Evolutionary conservation across 2,113 vertebrate species (phyloP).

Genomic region (Oryzias woworae): DNA sequence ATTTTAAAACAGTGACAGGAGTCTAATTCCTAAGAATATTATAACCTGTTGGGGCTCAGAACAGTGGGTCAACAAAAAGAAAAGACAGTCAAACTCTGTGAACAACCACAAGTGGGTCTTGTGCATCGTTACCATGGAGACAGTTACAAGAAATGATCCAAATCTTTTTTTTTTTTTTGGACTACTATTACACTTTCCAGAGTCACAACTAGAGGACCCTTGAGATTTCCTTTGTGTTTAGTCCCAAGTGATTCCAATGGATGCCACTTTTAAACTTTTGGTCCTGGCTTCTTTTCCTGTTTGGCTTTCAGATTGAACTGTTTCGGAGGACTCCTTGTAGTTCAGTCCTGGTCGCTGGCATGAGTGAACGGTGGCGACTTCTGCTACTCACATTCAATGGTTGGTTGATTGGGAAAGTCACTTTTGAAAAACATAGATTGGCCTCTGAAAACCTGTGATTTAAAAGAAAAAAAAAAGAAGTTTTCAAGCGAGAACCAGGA

Average conservation of each 20-base stretch:
- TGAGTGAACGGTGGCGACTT: conserved; percentile 21
- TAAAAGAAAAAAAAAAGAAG: neutral
- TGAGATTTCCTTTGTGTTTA: conserved; percentile 16
- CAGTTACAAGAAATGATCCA: conserved; percentile 35
- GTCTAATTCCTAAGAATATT: too few relatives aligned
- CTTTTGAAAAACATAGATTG: conserved; percentile 87
- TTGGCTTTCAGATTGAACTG: conserved; percentile 15
- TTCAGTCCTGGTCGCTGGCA: conserved; percentile 36
- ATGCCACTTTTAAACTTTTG: conserved; percentile 12
- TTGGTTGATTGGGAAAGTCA: conserved; percentile 64
- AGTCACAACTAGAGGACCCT: neutral
- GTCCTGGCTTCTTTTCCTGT: conserved; percentile 25
- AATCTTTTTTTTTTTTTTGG: neutral
- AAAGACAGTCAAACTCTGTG: conserved; percentile 32
- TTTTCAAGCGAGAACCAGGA: neutral
- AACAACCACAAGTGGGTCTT: conserved; percentile 27
- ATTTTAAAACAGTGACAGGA: too few relatives aligned
- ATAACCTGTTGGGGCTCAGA: conserved; percentile 12
- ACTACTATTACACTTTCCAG: conserved; percentile 4
- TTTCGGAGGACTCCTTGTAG: conserved; percentile 38
- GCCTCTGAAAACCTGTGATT: conserved; percentile 85
- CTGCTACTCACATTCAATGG: conserved; percentile 57
- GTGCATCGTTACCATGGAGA: conserved; percentile 22
- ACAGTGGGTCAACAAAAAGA: conserved; percentile 5
- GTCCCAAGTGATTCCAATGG: conserved; percentile 26